Evolutionary conservation across 2,888 invertebrate species (phyloP).

Genomic region (Gastrophysa polygoni): DNA sequence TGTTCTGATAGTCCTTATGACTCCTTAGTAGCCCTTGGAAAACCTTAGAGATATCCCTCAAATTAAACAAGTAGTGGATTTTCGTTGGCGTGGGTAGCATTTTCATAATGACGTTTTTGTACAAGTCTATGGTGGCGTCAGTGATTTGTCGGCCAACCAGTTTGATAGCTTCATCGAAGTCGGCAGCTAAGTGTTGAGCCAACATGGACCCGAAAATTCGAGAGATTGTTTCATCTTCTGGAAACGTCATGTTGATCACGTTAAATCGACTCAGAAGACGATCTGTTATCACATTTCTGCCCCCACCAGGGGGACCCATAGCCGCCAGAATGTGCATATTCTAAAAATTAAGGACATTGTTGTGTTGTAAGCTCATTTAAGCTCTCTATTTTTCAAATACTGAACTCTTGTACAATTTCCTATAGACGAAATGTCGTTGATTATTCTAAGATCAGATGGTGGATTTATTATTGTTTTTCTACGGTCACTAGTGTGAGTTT

Average conservation of each 20-base stretch:
- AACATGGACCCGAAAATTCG: conserved; percentile 88
- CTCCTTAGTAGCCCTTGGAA: conserved; percentile 82
- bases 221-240: conserved; percentile 75
- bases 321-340: conserved; percentile 79
- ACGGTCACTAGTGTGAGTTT: too few species aligned
- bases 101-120: conserved; percentile 72
- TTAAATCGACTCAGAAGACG: conserved; percentile 81
- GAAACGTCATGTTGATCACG: conserved; percentile 80
- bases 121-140: conserved; percentile 77
- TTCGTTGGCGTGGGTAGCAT: conserved; percentile 88
- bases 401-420: too few species aligned
- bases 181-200: conserved; percentile 72
- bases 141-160: conserved; percentile 71
- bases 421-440: too few species aligned
- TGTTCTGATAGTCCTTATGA: conserved; percentile 78
- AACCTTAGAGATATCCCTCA: conserved; percentile 86
- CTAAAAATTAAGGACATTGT: conserved; percentile 53
- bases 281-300: conserved; percentile 78
- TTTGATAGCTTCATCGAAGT: conserved; percentile 82
- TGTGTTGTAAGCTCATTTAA: too few species aligned
- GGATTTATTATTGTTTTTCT: too few species aligned
- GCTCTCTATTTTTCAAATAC: too few species aligned
- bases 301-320: conserved; percentile 89
- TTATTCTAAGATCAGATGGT: too few species aligned
- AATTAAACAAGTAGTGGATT: conserved; percentile 88